Conservation (phyloP, 2,113 vertebrate species). For the Egretta garzetta region DNA sequence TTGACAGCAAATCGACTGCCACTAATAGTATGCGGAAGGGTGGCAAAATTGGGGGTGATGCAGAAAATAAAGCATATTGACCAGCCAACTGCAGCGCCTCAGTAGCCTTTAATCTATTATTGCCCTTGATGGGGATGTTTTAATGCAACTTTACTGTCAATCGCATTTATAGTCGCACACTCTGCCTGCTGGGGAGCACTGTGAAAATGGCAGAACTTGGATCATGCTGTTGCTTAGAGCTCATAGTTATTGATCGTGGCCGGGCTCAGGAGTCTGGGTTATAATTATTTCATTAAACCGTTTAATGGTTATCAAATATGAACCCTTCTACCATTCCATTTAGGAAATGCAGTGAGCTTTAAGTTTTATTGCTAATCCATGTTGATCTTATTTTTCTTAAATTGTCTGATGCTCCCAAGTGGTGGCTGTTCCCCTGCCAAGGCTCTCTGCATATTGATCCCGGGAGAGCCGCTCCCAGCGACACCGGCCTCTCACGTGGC, state of each 20-base stretch:
- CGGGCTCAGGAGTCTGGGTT: conserved; percentile 69
- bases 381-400: background rate
- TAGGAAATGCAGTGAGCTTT: background rate
- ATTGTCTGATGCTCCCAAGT: background rate
- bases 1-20: conserved; percentile 88
- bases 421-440: background rate
- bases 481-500: background rate
- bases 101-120: conserved; percentile 91
- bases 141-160: conserved; percentile 86
- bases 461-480: background rate
- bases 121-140: conserved; percentile 84
- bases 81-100: conserved; percentile 82
- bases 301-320: conserved; percentile 82
- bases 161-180: conserved; percentile 69
- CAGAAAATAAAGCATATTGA: conserved; percentile 89
- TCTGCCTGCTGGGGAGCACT: conserved; percentile 71
- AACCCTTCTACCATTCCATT: conserved; percentile 54
- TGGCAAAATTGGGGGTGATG: conserved; percentile 76
- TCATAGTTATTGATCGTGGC: conserved; percentile 70
- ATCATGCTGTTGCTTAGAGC: conserved; percentile 57
- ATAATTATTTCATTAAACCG: conserved; percentile 82
- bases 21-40: conserved; percentile 77
- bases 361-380: conserved; percentile 3
- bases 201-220: conserved; percentile 48
- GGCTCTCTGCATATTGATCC: background rate